These are phyloP conservation scores for Lithophane socia DNA, from an alignment of 2,888 invertebrate species.

Conservation along the genomic window DNA sequence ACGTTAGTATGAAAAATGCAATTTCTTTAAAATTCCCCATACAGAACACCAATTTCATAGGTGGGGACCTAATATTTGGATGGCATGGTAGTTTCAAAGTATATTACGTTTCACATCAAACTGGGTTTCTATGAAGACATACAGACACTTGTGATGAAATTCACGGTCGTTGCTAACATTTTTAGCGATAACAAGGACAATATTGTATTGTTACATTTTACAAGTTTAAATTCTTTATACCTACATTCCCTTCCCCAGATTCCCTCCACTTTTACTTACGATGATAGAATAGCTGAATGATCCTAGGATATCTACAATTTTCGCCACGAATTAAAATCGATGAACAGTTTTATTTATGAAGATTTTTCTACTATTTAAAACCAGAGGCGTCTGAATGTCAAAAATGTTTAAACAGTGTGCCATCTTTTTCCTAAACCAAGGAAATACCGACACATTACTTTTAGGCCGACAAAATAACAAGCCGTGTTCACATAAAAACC, in stretches of 20 bases:
- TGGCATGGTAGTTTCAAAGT: no score
- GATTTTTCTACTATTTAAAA: not conserved
- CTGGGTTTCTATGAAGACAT: slow-evolving; percentile 4
- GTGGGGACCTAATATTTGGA: no score
- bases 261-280: no score
- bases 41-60: no score
- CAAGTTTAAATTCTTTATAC: not conserved
- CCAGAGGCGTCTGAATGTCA: not conserved
- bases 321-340: not conserved
- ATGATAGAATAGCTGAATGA: not conserved
- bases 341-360: not conserved
- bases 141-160: slow-evolving; percentile 27
- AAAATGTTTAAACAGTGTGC: not conserved
- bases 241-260: not conserved
- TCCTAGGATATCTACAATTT: not conserved
- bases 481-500: not conserved
- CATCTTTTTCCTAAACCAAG: not conserved
- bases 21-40: no score
- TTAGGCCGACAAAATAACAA: not conserved
- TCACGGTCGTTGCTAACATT: not conserved
- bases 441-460: no score
- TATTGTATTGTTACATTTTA: not conserved
- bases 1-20: no score
- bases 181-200: not conserved
- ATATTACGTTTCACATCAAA: no score